Evolutionary conservation across 2,113 vertebrate genomes (phyloP).

Genomic region (Tenebrosternarchus preto): DNA sequence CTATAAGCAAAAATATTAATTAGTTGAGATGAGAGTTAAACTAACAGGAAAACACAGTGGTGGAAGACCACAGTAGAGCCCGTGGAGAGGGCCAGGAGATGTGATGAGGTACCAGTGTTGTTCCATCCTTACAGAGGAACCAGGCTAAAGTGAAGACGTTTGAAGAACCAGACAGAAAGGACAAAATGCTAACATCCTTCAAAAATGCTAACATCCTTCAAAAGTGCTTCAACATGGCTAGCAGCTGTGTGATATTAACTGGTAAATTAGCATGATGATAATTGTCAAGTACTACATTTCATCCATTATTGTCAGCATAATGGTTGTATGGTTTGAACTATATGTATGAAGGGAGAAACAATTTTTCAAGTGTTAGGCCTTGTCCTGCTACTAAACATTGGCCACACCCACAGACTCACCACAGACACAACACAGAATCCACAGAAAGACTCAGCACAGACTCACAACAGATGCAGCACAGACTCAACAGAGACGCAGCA

Average conservation of each 20-base stretch:
- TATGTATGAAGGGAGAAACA: neutral
- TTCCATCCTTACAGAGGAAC: too few species aligned
- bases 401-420: too few species aligned
- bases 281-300: neutral
- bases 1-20: constrained; percentile 84
- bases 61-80: constrained; percentile 61
- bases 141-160: neutral
- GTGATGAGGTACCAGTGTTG: too few species aligned
- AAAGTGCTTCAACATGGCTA: neutral
- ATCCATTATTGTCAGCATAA: neutral
- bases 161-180: neutral
- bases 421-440: too few species aligned
- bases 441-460: too few species aligned
- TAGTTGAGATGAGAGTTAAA: constrained; percentile 81
- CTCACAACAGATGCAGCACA: too few species aligned
- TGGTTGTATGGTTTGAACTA: neutral
- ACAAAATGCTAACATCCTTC: too few species aligned
- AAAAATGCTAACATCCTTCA: too few species aligned
- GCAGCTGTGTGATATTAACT: neutral
- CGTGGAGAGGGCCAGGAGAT: too few species aligned
- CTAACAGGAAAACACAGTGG: constrained; percentile 78
- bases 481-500: constrained; percentile 53
- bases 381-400: too few species aligned
- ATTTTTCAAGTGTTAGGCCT: too few species aligned
- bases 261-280: neutral